Conservation (phyloP, 1,140 invertebrate genomes). For the Drosophila virilis region DNA sequence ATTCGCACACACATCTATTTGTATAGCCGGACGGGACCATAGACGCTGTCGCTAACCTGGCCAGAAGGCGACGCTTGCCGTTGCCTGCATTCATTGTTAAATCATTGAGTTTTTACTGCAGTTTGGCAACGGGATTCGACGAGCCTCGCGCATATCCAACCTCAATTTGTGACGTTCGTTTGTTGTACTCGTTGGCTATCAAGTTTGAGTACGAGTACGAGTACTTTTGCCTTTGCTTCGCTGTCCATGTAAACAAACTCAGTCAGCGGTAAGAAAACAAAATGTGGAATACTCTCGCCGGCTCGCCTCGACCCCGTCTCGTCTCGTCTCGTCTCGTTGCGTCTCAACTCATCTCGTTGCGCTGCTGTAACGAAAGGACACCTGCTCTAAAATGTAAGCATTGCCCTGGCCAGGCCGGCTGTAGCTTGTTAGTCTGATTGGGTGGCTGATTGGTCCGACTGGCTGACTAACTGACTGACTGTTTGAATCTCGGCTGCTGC, state of each 20-base stretch:
- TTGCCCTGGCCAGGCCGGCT: constrained; percentile 25
- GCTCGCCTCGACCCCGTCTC: background rate
- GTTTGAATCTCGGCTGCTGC: constrained; percentile 50
- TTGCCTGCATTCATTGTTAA: constrained; percentile 75
- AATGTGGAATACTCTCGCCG: constrained; percentile 57
- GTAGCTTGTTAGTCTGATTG: constrained; percentile 79
- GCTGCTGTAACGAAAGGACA: constrained; percentile 41
- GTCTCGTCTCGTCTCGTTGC: background rate
- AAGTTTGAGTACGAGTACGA: constrained; percentile 14
- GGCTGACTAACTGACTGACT: constrained; percentile 24
- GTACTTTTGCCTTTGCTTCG: constrained; percentile 29
- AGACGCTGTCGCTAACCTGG: constrained; percentile 53
- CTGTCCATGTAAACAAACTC: constrained; percentile 77
- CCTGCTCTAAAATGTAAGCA: constrained; percentile 76
- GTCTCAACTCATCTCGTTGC: background rate
- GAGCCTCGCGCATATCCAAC: constrained; percentile 63
- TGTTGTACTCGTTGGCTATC: constrained; percentile 29
- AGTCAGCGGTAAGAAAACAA: constrained; percentile 74
- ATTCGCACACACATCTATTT: constrained; percentile 51
- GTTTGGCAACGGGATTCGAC: constrained; percentile 71
- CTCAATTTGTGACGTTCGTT: constrained; percentile 63
- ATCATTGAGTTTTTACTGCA: constrained; percentile 81
- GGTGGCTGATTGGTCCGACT: constrained; percentile 51
- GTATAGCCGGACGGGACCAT: constrained; percentile 55
- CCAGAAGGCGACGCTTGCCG: constrained; percentile 43